Evolutionary conservation across 1,140 invertebrate species (phyloP), one percentile per base, ranked within the genome.

Genomic region (Scaptodrosophila lebanonensis): DNA sequence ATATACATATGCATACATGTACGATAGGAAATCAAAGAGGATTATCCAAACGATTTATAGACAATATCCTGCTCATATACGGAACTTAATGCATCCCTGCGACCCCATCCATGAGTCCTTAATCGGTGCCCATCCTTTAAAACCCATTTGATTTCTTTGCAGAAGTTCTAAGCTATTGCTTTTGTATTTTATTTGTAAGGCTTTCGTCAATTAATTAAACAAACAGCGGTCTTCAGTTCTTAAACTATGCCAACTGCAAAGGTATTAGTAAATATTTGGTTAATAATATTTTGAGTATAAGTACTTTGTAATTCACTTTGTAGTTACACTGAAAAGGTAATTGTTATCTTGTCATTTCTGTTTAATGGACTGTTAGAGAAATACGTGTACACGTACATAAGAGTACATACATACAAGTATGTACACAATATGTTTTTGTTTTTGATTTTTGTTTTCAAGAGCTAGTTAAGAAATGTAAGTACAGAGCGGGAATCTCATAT

Each of bases 231-330:
- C n/a, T n/a, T n/a, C n/a, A n/a, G n/a, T 76, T 76, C 76, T 57
- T 76, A 71, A 63, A 76, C 54, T 69, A 69, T 66, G 12, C 17
- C 36, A 30, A 33, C 30, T 35, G 17, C 25, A 40, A 47, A 57
- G 64, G 62, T 51, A 67, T 68, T 72, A 72, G 68, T 72, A 66
- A 29, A 66, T 70, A 69, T 39, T 59, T 50, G 29, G 44, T 45
- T 20, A 25, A 27, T 66, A 52, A 45, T 72, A 69, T 40, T 45
- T 45, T 62, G 27, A 45, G 40, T 35, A 18, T 43, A 35, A 38
- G 50, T 52, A n/a, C 40, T 42, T 62, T 29, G 44, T 44, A 25
- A 22, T 53, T 53, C 62, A 42, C 38, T 40, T 44, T 29, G 29
- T 56, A 20, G 51, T 62, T 18, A 40, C 50, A 33, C 36, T 36